phyloP scores from a whole-genome alignment of 2,888 invertebrate species.

The Nemotelus nigrinus region DNA sequence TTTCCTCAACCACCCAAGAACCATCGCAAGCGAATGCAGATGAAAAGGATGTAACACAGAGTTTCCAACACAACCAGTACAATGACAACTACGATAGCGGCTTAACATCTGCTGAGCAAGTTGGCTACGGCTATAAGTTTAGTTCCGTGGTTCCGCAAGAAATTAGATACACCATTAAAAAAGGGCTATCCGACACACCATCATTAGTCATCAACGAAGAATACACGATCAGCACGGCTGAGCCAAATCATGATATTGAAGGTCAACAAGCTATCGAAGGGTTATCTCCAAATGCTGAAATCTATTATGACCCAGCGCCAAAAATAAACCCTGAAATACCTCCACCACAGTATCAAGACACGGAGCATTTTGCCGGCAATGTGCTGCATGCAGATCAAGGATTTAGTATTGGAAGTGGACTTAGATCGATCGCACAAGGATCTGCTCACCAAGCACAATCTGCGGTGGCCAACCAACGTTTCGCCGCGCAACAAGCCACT shows the following conservation, averaged over 20 bases:
- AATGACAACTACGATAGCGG: background rate
- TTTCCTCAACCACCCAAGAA: no score
- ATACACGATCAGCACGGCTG: background rate
- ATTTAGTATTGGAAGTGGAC: slow-evolving; percentile 68
- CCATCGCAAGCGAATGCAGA: no score
- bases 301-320: background rate
- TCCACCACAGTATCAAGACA: no score
- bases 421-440: slow-evolving; percentile 77
- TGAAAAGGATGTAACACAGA: background rate
- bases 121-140: slow-evolving; percentile 24
- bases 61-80: background rate
- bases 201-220: background rate
- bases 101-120: background rate
- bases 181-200: slow-evolving; percentile 10
- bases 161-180: slow-evolving; percentile 10
- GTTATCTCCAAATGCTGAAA: background rate
- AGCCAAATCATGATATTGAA: background rate
- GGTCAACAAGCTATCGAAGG: slow-evolving; percentile 4
- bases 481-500: slow-evolving; percentile 82
- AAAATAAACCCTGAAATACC: background rate
- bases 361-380: no score
- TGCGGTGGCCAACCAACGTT: slow-evolving; percentile 77
- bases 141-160: slow-evolving; percentile 23
- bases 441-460: slow-evolving; percentile 82
- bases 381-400: background rate